Base-by-base conservation (phyloP, 37 sponge, comb jelly and placozoan species). In the Cliona cf. orientalis region DNA sequence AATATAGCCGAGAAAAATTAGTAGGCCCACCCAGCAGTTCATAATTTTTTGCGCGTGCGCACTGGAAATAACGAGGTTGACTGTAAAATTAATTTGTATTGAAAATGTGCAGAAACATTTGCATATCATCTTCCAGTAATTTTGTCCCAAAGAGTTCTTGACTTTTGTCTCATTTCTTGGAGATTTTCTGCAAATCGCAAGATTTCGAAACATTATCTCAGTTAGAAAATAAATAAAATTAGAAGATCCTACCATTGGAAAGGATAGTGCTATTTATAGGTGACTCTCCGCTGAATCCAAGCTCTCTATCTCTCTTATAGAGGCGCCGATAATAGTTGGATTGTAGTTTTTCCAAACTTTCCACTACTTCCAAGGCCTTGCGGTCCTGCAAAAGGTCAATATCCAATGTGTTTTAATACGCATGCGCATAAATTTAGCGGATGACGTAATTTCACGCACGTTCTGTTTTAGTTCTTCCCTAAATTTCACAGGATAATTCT, bases 301-400 rank as follows among this genome's bases (percentile, higher is more conserved):
- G 61, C 26, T 87, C 75, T 14, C 55, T 74, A 58, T 58, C 43
- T 69, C 82, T 59, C 22, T 37, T 41, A 67, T 87, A 87, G 6
- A 73, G 69, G 19, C 53, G 46, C 7, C 79, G 61, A 45, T 89
- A 82, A 36, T 82, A 57, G 44, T 89, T 68, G 23, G 63, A 70
- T 23, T 58, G 61, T 12, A 89, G 63, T 28, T 72, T 75, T 62
- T 89, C 89, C 29, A 89, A 61, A 25, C 89, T 63, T 1, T 72
- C 69, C 22, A 89, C 78, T 23, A 79, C 77, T 64, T 69, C 62
- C 36, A 17, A 23, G n/a, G 84, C 88, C 49, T 58, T 35, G 6
- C 34, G 35, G 32, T 41, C 57, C 83, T 83, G 46, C 38, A 58
- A 26, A 81, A 70, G 31, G 2, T 49, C 55, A 49, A 49, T 49